A percentile compares a stretch with the other conserved stretches of the same genome.
Evolutionary conservation across 2,888 invertebrate genomes (phyloP).

Genomic region (Agrochola lota): DNA sequence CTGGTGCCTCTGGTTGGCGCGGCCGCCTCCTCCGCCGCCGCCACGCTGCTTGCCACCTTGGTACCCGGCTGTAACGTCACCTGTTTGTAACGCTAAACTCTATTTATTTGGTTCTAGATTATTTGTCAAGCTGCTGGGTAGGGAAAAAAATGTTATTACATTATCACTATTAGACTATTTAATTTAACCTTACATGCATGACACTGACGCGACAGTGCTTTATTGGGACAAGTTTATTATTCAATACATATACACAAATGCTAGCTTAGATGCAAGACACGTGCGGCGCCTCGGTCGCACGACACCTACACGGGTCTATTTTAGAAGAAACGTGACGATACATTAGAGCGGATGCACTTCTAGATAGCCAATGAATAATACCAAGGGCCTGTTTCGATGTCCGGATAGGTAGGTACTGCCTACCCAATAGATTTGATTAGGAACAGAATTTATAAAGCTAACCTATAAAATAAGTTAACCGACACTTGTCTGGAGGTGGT

Average conservation of each 20-base stretch:
- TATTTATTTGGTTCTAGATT: slow-evolving; percentile 59
- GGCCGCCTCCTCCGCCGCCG: slow-evolving; percentile 93
- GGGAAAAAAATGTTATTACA: slow-evolving; percentile 43
- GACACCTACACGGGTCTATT: slow-evolving; percentile 53
- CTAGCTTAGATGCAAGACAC: slow-evolving; percentile 54
- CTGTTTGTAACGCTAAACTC: slow-evolving; percentile 62
- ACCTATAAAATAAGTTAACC: background rate
- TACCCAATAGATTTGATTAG: background rate
- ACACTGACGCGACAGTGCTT: slow-evolving; percentile 42
- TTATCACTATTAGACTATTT: slow-evolving; percentile 36
- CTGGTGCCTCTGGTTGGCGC: slow-evolving; percentile 96
- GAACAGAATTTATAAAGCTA: background rate
- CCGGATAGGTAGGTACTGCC: background rate
- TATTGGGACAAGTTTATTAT: slow-evolving; percentile 39
- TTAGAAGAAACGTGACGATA: slow-evolving; percentile 20
- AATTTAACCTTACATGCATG: slow-evolving; percentile 50
- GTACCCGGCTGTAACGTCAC: slow-evolving; percentile 91
- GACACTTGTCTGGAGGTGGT: background rate
- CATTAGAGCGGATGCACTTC: slow-evolving; percentile 20
- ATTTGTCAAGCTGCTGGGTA: slow-evolving; percentile 52
- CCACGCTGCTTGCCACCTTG: slow-evolving; percentile 96
- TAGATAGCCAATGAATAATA: slow-evolving; percentile 32
- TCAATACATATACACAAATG: slow-evolving; percentile 58
- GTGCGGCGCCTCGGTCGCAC: slow-evolving; percentile 62
- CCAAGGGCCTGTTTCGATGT: slow-evolving; percentile 24